Evolutionary conservation across 2,797 vertebrate genomes (phyloP), one percentile per base, ranked within the genome.

Genomic region (Orientallactaga sibirica): DNA sequence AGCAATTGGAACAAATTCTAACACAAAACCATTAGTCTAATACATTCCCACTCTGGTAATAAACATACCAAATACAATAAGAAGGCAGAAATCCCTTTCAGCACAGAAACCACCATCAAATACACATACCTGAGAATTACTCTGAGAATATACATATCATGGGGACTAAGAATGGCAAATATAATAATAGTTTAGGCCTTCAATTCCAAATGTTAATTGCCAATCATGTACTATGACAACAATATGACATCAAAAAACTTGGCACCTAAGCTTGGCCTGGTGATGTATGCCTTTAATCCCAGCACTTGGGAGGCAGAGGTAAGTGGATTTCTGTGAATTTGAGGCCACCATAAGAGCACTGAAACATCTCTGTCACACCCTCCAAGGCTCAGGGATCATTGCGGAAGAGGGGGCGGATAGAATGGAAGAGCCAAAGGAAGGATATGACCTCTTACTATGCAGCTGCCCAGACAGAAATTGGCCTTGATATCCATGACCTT

Each of bases 1-100:
- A 81, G 70, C 64, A 48, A 86, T 67, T 78, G 37, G 33, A 20
- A 7, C 19, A 92, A 85, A 90, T 77, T 93, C 78, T 66, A 95
- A 95, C 70, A 88, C 61, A 94, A 81, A 84, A 87, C 41, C 33
- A 81, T n/a, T 89, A 85, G 73, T 77, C 37, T 25, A 79, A 27
- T 66, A 20, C 12, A 77, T 27, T 68, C 24, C n/a, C 74, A 74
- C 15, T 92, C 22, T 37, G 88, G 88, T 90, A 95, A 95, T 80
- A 93, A 80, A 81, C 5, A 85, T 58, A 79, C 29, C 37, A 67
- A 94, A 93, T n/a, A 86, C 10, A 82, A 70, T 67, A 70, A 29
- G 79, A 62, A 58, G 20, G 22, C 7, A 93, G 78, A 92, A 94
- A 92, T 87, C n/a, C 16, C 11, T 87, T 87, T 80, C 76, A 84